These are phyloP conservation scores for Amphiprion ocellaris DNA, from an alignment of 2,113 vertebrate genomes.

Conservation along the genomic window DNA sequence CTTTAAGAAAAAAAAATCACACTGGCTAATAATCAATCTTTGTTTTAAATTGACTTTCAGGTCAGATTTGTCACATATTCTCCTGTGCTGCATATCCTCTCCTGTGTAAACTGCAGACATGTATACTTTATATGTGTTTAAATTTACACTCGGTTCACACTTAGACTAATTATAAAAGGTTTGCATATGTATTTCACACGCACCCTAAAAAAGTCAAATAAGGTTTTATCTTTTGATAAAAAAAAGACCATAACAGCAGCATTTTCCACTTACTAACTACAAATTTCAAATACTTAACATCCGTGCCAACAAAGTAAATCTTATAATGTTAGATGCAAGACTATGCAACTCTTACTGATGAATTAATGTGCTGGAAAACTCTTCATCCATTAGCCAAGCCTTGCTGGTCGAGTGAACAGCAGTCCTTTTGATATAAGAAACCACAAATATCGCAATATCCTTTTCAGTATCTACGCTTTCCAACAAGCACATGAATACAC, in stretches of 20 bases:
- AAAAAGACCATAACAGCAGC: background rate
- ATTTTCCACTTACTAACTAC: background rate
- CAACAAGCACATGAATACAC: background rate
- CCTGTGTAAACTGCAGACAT: conserved; percentile 20
- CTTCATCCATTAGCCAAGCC: background rate
- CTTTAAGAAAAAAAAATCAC: background rate
- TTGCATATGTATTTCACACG: conserved; percentile 2
- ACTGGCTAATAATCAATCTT: background rate
- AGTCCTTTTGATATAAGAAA: background rate
- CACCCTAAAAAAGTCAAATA: background rate
- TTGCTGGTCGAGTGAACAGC: background rate
- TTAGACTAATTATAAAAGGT: background rate
- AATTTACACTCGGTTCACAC: conserved; percentile 19
- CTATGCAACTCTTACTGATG: background rate
- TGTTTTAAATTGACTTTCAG: conserved; percentile 22
- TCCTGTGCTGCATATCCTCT: background rate
- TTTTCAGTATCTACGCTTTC: background rate
- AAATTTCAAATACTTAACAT: conserved; percentile 14
- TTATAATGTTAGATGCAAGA: background rate
- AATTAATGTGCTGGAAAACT: conserved; percentile 12
- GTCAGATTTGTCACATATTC: conserved; percentile 1
- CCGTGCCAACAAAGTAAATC: background rate
- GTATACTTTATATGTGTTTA: background rate
- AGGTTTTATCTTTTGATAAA: background rate
- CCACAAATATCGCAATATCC: background rate